Evolutionary conservation across 2,797 vertebrate genomes (phyloP).

Genomic region (Echiichthys vipera): DNA sequence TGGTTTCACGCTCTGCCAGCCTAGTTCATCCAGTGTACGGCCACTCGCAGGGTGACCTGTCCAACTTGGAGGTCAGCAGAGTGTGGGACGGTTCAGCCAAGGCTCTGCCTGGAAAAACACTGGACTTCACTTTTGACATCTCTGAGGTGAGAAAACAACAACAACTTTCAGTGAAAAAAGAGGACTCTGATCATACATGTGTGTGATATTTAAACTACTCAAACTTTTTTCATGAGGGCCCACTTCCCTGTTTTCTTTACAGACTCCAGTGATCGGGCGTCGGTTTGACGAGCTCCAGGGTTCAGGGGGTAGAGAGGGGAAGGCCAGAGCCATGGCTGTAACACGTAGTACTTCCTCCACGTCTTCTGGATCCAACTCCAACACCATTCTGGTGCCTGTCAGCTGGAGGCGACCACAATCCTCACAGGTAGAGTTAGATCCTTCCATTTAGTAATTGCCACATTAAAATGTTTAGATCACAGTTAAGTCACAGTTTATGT

Average conservation of each 20-base stretch:
- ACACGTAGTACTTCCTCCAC: slow-evolving; percentile 98
- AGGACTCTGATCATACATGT: neutral
- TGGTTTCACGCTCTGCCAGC: slow-evolving; percentile 97
- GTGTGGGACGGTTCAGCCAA: slow-evolving; percentile 96
- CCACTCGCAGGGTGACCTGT: slow-evolving; percentile 91
- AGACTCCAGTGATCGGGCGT: slow-evolving; percentile 96
- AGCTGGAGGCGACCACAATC: slow-evolving; percentile 98
- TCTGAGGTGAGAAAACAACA: slow-evolving; percentile 88
- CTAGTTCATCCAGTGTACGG: slow-evolving; percentile 93
- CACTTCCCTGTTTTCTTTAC: neutral
- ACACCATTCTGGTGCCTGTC: slow-evolving; percentile 96
- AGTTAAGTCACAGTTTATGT: neutral
- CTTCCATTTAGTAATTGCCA: neutral
- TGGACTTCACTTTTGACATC: slow-evolving; percentile 99
- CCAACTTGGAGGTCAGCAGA: slow-evolving; percentile 95
- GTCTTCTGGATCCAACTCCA: slow-evolving; percentile 97
- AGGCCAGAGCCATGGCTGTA: slow-evolving; percentile 92
- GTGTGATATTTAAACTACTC: slow-evolving; percentile 1
- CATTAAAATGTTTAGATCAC: neutral
- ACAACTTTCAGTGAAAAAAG: neutral
- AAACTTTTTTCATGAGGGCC: neutral
- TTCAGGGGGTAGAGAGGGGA: slow-evolving; percentile 91
- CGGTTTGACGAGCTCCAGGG: slow-evolving; percentile 95
- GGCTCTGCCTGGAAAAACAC: slow-evolving; percentile 96
- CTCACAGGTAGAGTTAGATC: slow-evolving; percentile 88